phyloP scores from a whole-genome alignment of 1,140 invertebrate genomes.

The Drosophila gunungcola region DNA sequence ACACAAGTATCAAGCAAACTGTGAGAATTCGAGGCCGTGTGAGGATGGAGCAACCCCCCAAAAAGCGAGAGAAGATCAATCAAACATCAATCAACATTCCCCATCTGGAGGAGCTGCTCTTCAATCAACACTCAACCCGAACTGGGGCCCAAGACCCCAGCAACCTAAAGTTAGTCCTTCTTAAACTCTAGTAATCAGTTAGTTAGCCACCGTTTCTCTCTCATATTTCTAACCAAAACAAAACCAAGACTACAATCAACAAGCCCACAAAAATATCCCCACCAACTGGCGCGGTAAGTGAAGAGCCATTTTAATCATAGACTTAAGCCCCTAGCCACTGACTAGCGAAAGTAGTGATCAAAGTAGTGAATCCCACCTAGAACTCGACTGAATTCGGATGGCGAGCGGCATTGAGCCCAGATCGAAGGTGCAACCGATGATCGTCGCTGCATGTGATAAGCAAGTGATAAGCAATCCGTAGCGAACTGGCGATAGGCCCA shows the following conservation, averaged over 20 bases:
- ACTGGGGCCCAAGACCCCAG: constrained; percentile 10
- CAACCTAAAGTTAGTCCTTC: constrained; percentile 41
- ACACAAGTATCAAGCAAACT: constrained; percentile 54
- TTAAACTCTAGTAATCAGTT: constrained; percentile 36
- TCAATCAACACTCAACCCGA: constrained; percentile 71
- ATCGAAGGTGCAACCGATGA: constrained; percentile 19
- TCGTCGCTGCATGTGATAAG: constrained; percentile 45
- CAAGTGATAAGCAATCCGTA: constrained; percentile 52
- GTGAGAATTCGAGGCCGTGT: constrained; percentile 56
- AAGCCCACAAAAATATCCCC: constrained; percentile 35
- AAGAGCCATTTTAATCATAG: constrained; percentile 65
- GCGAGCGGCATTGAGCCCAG: constrained; percentile 35
- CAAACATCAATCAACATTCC: constrained; percentile 36
- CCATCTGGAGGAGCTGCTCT: constrained; percentile 36
- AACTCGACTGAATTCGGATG: constrained; percentile 44
- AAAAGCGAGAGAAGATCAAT: constrained; percentile 28
- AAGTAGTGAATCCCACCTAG: constrained; percentile 45
- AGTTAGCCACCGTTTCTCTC: constrained; percentile 47
- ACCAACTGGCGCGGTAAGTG: constrained; percentile 77
- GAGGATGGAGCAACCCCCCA: constrained; percentile 27
- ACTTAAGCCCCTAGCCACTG: constrained; percentile 42
- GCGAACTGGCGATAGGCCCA: constrained; percentile 50
- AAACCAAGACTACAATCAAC: constrained; percentile 67
- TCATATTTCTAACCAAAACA: constrained; percentile 34
- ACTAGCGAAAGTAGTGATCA: constrained; percentile 57